phyloP scores from a whole-genome alignment of 2,113 vertebrate genomes.

The Phoxinus phoxinus region DNA sequence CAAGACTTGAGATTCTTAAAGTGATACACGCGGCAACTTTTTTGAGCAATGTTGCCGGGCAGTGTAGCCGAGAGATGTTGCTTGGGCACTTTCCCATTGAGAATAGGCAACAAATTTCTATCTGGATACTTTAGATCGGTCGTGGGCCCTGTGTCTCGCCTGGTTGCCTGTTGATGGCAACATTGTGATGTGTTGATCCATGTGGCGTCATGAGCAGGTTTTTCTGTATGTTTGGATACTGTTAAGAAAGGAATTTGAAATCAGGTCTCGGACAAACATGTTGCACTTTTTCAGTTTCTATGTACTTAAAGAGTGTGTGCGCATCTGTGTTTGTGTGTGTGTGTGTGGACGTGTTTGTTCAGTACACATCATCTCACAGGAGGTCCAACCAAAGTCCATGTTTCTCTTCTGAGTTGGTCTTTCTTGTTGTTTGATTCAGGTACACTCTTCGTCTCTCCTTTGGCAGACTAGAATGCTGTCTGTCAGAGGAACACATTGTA shows the following conservation, averaged over 20 bases:
- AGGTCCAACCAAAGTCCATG: slow-evolving; percentile 60
- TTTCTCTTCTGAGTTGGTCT: slow-evolving; percentile 1
- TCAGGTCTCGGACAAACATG: slow-evolving; percentile 59
- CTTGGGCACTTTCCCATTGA: no score
- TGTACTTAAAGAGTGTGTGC: slow-evolving; percentile 1
- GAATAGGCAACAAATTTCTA: no score
- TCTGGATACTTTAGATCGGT: no score
- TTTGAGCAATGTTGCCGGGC: no score
- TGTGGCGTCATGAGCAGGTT: slow-evolving; percentile 63
- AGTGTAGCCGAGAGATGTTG: no score
- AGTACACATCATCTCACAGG: slow-evolving; percentile 46
- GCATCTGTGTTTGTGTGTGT: background rate
- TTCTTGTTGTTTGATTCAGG: background rate
- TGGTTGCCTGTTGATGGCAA: no score
- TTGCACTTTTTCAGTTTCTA: background rate
- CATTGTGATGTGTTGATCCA: slow-evolving; percentile 61
- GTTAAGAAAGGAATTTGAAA: slow-evolving; percentile 51
- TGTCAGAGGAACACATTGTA: slow-evolving; percentile 19
- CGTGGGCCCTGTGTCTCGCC: no score
- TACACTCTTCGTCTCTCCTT: background rate
- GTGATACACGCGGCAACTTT: no score
- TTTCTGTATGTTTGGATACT: slow-evolving; percentile 19
- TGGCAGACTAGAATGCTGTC: slow-evolving; percentile 6
- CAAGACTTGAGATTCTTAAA: slow-evolving; percentile 47
- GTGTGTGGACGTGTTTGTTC: slow-evolving; percentile 40